Percentiles rank a stretch among this genome's conserved stretches.
Evolutionary conservation across 2,113 vertebrate genomes (phyloP).

Genomic region (Ahaetulla prasina): DNA sequence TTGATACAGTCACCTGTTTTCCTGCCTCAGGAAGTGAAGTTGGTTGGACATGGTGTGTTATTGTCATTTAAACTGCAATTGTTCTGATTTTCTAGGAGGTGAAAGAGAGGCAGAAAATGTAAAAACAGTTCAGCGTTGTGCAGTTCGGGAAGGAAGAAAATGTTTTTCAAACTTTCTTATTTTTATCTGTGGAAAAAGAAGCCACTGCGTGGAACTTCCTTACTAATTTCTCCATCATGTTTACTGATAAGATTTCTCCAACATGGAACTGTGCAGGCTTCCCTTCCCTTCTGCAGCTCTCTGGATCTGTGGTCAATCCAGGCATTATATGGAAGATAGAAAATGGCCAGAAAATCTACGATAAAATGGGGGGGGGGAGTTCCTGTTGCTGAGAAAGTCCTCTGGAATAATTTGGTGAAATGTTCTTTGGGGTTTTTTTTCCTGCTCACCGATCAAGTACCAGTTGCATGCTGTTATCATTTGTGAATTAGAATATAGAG

Average conservation of each 20-base stretch:
- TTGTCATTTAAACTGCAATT: not conserved
- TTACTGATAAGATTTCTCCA: not conserved
- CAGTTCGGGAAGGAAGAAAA: not conserved
- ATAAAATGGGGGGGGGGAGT: rapidly evolving
- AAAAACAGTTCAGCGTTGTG: not conserved
- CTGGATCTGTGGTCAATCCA: not conserved
- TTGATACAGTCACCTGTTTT: not conserved
- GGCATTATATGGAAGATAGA: not conserved
- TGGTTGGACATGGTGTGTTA: not conserved
- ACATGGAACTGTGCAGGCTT: not conserved
- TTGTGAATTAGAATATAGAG: not conserved
- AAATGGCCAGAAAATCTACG: not conserved
- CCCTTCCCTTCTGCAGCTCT: not conserved
- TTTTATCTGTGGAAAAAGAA: not conserved
- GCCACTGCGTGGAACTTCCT: not conserved
- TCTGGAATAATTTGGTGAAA: not conserved
- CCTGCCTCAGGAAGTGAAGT: not conserved
- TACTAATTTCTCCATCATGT: not conserved
- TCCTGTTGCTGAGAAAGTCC: not conserved
- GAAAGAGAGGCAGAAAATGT: not conserved
- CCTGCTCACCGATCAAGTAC: not conserved
- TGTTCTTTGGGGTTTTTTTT: not conserved
- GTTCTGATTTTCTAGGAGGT: not conserved
- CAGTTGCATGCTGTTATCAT: not conserved
- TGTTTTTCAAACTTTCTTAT: not conserved